phyloP scores from a whole-genome alignment of 1,140 invertebrate species.

The Drosophila prosaltans region DNA sequence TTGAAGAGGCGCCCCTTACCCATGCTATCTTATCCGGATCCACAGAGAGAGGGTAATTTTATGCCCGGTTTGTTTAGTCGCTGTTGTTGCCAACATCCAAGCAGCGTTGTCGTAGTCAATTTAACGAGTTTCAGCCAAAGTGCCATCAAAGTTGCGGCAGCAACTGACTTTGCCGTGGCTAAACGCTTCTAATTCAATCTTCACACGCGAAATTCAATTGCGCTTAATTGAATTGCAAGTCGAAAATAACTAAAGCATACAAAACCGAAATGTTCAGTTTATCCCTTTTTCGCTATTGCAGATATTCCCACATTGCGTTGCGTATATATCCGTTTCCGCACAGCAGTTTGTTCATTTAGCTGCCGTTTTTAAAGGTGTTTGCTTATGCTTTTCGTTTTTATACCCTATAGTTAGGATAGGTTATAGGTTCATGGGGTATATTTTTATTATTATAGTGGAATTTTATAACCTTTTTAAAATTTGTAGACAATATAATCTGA shows the following conservation, averaged over 20 bases:
- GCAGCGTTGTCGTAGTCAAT: conserved; percentile 36
- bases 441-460: too few relatives aligned
- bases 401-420: too few relatives aligned
- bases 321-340: conserved; percentile 62
- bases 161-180: conserved; percentile 50
- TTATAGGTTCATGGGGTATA: too few relatives aligned
- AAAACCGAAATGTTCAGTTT: background rate
- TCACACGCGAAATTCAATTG: conserved; percentile 60
- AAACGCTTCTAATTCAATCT: conserved; percentile 67
- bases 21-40: background rate
- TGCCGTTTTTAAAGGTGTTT: background rate
- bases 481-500: too few relatives aligned
- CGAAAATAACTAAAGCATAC: conserved; percentile 17
- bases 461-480: too few relatives aligned
- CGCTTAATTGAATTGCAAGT: conserved; percentile 60
- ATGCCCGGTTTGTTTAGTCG: conserved; percentile 56
- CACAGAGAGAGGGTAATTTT: conserved; percentile 58
- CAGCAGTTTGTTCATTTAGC: conserved; percentile 25
- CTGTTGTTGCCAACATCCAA: conserved; percentile 4
- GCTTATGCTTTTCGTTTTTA: background rate
- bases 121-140: conserved; percentile 61
- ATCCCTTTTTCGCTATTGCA: conserved; percentile 1
- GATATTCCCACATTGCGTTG: conserved; percentile 53
- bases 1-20: conserved; percentile 58
- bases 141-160: conserved; percentile 58